Evolutionary conservation across 2,888 invertebrate genomes (phyloP).

Genomic region (Parnassius mnemosyne): DNA sequence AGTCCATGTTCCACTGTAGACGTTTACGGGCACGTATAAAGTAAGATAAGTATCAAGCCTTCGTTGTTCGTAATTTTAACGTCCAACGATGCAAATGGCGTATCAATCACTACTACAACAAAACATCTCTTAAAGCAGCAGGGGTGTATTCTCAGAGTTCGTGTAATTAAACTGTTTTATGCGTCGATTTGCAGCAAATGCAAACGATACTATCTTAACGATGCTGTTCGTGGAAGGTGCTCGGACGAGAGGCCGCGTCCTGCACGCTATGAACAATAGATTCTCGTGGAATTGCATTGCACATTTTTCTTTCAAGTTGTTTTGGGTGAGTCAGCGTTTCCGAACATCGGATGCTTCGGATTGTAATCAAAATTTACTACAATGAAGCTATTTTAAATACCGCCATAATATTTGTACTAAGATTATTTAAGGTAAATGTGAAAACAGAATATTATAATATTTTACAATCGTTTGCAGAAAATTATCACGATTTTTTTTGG

Average conservation of each 20-base stretch:
- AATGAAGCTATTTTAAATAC: neutral
- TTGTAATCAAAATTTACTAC: too few relatives aligned
- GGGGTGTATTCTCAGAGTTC: constrained; percentile 2
- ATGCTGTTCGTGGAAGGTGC: constrained; percentile 19
- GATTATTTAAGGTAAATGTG: too few relatives aligned
- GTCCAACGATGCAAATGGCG: neutral
- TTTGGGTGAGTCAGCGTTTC: neutral
- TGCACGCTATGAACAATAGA: constrained; percentile 1
- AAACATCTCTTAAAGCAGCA: constrained; percentile 1
- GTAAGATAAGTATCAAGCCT: too few relatives aligned
- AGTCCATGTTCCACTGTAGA: too few relatives aligned
- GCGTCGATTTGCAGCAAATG: constrained; percentile 3
- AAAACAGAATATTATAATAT: too few relatives aligned
- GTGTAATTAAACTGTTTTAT: constrained; percentile 14
- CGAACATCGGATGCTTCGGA: neutral
- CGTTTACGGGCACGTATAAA: too few relatives aligned
- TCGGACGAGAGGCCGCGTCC: neutral
- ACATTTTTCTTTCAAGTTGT: constrained; percentile 9
- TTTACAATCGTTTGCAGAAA: too few relatives aligned
- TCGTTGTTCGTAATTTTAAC: neutral
- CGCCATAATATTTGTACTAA: too few relatives aligned
- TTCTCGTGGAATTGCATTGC: constrained; percentile 1
- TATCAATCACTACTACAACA: neutral
- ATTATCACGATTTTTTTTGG: too few relatives aligned
- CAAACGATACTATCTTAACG: constrained; percentile 15